Base-by-base conservation (phyloP, 2,113 vertebrate species). In the Gasterosteus aculeatus region DNA sequence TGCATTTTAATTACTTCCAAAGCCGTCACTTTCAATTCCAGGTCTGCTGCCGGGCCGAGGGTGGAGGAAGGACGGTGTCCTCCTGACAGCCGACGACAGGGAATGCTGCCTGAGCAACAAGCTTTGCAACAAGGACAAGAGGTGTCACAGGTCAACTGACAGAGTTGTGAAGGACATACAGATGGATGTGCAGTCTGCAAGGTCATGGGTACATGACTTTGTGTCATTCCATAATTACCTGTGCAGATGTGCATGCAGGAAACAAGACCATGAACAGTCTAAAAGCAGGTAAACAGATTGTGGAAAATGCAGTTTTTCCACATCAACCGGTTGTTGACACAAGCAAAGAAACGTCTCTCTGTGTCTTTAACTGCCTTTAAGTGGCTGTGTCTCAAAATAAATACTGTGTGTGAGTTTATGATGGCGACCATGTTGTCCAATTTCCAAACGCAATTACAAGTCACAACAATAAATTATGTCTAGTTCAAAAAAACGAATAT, bases 1-100 rank as follows among this genome's bases (percentile, higher is more conserved):
- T 88, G 89, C 85, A 90, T 93, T 87, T 83, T 88, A 94, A 94
- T 94, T 93, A 92, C 78, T 86, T 85, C 46, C 66, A 69, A 87
- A 93, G 74, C 64, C 56, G 82, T 72, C 59, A 61, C 83, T 86
- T 92, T 78, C 77, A 90, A 77, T 87, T 80, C 33, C 75, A 49
- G 47, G 46, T 57, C 56, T 42, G 64, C 46, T 49, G 64, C 77
- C 57, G n/a, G 61, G 66, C 33, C 0, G 3, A 16, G 29, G 66
- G 38, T 8, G 14, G 42, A 65, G 57, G 41, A 79, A 19, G 38
- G 80, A 38, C 29, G 38, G 53, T 67, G 41, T 72, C 69, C 62
- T 74, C 16, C 54, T 39, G 64, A 72, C 59, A 82, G 72, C 26
- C 15, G 35, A 41, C 35, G 69, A 69, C 66, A 72, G 51, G 44